Percentiles rank a stretch among this genome's conserved stretches.
Conservation (phyloP, 2,888 invertebrate species). For the Pyrochroa serraticornis region DNA sequence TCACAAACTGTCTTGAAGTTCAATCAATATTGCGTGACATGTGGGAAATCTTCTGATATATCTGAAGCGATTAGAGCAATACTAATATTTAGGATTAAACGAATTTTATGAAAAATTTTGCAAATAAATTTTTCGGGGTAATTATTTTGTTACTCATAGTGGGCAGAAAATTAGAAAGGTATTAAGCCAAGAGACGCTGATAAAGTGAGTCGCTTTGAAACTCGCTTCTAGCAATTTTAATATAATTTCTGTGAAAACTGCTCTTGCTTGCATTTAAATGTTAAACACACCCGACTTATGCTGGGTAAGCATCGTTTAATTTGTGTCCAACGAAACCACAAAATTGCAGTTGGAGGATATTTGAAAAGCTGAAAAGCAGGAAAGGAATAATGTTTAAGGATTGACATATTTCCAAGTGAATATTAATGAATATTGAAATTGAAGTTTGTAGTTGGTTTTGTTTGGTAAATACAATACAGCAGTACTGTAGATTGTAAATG, state of each 20-base stretch:
- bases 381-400: no score
- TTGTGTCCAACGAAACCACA: no score
- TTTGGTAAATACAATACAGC: background rate
- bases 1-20: no score
- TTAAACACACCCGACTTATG: constrained; percentile 8
- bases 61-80: no score
- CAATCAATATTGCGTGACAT: no score
- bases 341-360: no score
- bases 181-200: constrained; percentile 22
- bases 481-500: constrained; percentile 1
- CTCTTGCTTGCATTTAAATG: constrained; percentile 13
- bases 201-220: constrained; percentile 25
- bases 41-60: no score
- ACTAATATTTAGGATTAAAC: no score
- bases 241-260: constrained; percentile 19
- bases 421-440: no score
- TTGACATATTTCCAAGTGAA: no score
- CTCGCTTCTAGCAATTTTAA: constrained; percentile 18
- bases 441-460: background rate
- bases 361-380: no score
- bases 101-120: constrained; percentile 1
- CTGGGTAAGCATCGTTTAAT: background rate
- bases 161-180: constrained; percentile 13
- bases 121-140: background rate
- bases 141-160: constrained; percentile 1